Conservation (phyloP, 2,888 invertebrate species). For the Caenorhabditis macrosperma region DNA sequence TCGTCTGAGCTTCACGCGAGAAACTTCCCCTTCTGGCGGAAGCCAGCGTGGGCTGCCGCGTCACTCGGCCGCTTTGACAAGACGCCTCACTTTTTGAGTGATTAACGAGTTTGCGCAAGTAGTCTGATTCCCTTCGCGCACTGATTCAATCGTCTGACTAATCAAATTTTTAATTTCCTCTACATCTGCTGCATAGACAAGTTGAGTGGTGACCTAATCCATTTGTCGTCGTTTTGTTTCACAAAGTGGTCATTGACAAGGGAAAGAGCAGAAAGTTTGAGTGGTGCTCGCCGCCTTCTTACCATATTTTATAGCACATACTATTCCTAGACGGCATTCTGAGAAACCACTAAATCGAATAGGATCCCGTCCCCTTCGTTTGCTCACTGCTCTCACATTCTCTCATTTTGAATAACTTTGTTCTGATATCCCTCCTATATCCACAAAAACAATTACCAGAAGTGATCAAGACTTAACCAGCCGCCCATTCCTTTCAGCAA, state of each 20-base stretch:
- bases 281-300: too few species aligned
- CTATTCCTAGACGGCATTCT: not conserved
- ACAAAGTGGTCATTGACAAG: too few species aligned
- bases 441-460: slow-evolving; percentile 6
- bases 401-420: too few species aligned
- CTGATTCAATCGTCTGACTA: slow-evolving; percentile 7
- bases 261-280: too few species aligned
- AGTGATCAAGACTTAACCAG: not conserved
- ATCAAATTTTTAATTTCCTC: slow-evolving; percentile 9
- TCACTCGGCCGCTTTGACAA: too few species aligned
- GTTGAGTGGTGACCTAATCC: not conserved
- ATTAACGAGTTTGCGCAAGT: slow-evolving; percentile 27
- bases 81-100: slow-evolving; percentile 10
- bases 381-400: not conserved
- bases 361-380: too few species aligned
- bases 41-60: too few species aligned
- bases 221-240: not conserved
- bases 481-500: not conserved
- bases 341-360: not conserved
- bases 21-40: too few species aligned
- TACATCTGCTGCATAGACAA: not conserved
- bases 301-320: too few species aligned
- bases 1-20: too few species aligned
- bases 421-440: not conserved
- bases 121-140: not conserved